A percentile compares a stretch with the other conserved stretches of the same genome.
phyloP scores from a whole-genome alignment of 2,888 invertebrate genomes.

The Phoronis australis region DNA sequence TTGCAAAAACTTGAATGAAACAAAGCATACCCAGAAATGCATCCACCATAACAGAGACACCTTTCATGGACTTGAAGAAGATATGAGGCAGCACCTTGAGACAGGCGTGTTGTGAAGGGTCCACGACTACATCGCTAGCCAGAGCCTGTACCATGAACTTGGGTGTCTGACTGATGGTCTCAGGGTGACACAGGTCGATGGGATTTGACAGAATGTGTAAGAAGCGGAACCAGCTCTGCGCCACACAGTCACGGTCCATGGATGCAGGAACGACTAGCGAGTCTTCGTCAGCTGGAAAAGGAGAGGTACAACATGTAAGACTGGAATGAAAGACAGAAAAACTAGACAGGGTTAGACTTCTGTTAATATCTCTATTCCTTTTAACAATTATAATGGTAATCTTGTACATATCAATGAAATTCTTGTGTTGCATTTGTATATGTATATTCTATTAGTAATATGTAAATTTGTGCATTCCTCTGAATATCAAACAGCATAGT shows the following conservation, averaged over 20 bases:
- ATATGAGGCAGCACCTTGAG: constrained; percentile 67
- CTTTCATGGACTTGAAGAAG: constrained; percentile 89
- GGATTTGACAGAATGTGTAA: constrained; percentile 92
- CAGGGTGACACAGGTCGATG: constrained; percentile 64
- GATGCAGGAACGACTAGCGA: constrained; percentile 71
- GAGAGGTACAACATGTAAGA: no score
- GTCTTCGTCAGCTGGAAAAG: constrained; percentile 82
- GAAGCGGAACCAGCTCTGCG: constrained; percentile 94
- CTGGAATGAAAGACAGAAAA: no score
- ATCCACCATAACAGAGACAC: constrained; percentile 87
- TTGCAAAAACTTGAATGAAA: neutral
- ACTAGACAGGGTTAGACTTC: no score
- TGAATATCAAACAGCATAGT: no score
- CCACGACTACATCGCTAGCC: constrained; percentile 67
- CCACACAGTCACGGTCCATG: constrained; percentile 79
- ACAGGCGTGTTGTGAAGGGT: constrained; percentile 76
- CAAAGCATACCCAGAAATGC: constrained; percentile 77
- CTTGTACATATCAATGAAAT: no score
- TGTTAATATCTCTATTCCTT: no score
- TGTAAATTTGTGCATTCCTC: no score
- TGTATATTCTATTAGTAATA: no score
- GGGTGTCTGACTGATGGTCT: constrained; percentile 64
- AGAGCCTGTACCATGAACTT: constrained; percentile 77
- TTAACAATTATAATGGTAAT: no score
- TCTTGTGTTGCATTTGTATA: no score